Conservation (phyloP, 2,888 invertebrate genomes). For the Acronicta psi region DNA sequence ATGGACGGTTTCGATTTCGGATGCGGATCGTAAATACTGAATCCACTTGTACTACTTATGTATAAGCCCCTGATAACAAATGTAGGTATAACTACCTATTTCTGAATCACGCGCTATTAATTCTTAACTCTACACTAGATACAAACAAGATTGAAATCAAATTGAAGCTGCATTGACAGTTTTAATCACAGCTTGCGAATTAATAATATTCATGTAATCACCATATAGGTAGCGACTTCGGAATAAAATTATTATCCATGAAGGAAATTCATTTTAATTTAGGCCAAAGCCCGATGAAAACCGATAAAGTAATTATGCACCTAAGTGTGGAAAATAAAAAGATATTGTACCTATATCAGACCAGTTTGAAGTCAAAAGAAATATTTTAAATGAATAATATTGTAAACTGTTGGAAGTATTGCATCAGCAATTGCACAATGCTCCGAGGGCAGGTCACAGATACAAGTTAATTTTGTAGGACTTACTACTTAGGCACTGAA, state of each 20-base stretch:
- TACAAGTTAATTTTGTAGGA: slow-evolving; percentile 42
- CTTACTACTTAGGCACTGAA: too few relatives aligned
- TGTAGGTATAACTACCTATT: slow-evolving; percentile 21
- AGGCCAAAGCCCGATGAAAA: slow-evolving; percentile 58
- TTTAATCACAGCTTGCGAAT: slow-evolving; percentile 32
- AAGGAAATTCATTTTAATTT: slow-evolving; percentile 57
- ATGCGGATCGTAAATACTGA: slow-evolving; percentile 67
- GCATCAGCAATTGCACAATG: slow-evolving; percentile 72
- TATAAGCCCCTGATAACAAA: slow-evolving; percentile 58
- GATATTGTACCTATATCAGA: slow-evolving; percentile 35
- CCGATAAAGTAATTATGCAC: slow-evolving; percentile 52
- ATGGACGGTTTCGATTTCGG: slow-evolving; percentile 71
- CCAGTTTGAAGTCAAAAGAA: slow-evolving; percentile 38
- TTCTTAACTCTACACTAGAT: background rate
- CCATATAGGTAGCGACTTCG: slow-evolving; percentile 29
- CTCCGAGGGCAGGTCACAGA: slow-evolving; percentile 53
- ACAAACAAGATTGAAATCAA: slow-evolving; percentile 4
- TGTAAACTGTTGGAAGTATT: slow-evolving; percentile 62
- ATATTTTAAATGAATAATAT: slow-evolving; percentile 41
- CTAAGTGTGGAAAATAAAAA: slow-evolving; percentile 45
- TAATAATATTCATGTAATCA: slow-evolving; percentile 43
- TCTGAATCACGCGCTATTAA: slow-evolving; percentile 4
- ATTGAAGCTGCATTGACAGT: slow-evolving; percentile 4
- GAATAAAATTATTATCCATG: slow-evolving; percentile 49
- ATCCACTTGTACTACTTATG: slow-evolving; percentile 69